Conservation (phyloP, 2,113 vertebrate genomes). For the Dasypus novemcinctus region DNA sequence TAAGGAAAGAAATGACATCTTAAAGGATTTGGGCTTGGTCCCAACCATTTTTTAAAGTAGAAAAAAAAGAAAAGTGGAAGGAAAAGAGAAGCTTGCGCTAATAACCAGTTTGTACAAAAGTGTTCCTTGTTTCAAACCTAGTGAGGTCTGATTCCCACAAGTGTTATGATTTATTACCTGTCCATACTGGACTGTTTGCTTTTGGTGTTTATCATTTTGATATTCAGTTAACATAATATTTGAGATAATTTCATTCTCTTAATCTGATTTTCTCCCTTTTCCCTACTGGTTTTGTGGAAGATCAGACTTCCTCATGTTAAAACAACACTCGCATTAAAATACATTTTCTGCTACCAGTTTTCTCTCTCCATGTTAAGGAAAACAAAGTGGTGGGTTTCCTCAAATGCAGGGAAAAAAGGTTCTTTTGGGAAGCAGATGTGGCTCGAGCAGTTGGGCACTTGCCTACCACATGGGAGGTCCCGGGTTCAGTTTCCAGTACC, state of each 20-base stretch:
- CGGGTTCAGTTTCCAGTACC: too few species aligned
- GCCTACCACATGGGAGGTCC: too few species aligned
- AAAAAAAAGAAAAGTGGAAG: neutral
- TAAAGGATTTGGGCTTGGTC: constrained; percentile 42
- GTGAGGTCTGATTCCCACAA: constrained; percentile 68
- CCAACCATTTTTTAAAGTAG: neutral
- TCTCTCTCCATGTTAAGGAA: neutral
- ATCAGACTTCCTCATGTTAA: neutral
- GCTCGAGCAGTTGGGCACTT: too few species aligned
- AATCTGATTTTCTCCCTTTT: neutral
- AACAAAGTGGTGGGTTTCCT: neutral
- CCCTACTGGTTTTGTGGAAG: neutral
- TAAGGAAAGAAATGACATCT: constrained; percentile 33
- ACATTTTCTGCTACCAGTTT: neutral
- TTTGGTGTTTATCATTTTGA: constrained; percentile 58
- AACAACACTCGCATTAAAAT: neutral
- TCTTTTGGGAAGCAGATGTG: neutral
- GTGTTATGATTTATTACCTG: constrained; percentile 70
- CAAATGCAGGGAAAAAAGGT: neutral
- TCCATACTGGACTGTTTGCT: constrained; percentile 62
- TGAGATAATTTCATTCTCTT: neutral
- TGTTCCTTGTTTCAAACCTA: constrained; percentile 49
- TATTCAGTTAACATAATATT: constrained; percentile 68
- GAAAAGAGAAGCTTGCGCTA: constrained; percentile 24
- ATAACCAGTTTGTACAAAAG: constrained; percentile 36